Percentiles rank a stretch among this genome's conserved stretches.
These are phyloP conservation scores for Anguilla pacifica DNA, from an alignment of 2,797 vertebrate species.

Conservation along the genomic window DNA sequence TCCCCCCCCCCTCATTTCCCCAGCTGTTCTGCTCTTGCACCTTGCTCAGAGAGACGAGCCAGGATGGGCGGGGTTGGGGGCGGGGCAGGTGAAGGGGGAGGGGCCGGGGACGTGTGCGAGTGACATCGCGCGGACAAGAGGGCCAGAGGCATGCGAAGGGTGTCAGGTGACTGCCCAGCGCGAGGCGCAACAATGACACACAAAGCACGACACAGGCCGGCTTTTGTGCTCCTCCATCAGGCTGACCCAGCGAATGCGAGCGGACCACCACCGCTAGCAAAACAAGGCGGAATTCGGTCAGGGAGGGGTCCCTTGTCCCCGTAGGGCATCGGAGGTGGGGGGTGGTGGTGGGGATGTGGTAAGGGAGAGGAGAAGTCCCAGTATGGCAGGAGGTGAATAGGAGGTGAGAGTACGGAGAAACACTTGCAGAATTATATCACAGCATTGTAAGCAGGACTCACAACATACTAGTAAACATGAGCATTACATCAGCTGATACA, in stretches of 20 bases:
- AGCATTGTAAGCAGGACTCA: slow-evolving; percentile 20
- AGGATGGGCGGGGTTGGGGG: background rate
- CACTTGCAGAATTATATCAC: slow-evolving; percentile 7
- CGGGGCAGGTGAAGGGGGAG: background rate
- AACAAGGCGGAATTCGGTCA: slow-evolving; percentile 36
- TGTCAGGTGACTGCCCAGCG: slow-evolving; percentile 42
- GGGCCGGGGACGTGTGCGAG: slow-evolving; percentile 29
- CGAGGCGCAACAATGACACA: slow-evolving; percentile 44
- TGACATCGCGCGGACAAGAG: slow-evolving; percentile 30
- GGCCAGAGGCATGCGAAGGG: slow-evolving; percentile 35
- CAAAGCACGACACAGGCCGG: slow-evolving; percentile 42
- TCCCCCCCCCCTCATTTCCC: background rate
- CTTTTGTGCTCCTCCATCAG: slow-evolving; percentile 43
- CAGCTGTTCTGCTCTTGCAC: background rate
- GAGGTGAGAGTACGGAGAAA: background rate
- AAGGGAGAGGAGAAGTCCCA: background rate
- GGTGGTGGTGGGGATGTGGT: background rate
- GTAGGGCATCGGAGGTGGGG: slow-evolving; percentile 26
- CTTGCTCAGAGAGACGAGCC: background rate
- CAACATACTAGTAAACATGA: slow-evolving; percentile 15
- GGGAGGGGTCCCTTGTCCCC: slow-evolving; percentile 30
- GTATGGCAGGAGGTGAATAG: background rate
- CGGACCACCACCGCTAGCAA: slow-evolving; percentile 30
- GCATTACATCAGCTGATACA: background rate
- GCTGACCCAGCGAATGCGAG: slow-evolving; percentile 25